These are phyloP conservation scores for Trematocara macrostoma DNA, from an alignment of 2,113 vertebrate species.

Conservation along the genomic window DNA sequence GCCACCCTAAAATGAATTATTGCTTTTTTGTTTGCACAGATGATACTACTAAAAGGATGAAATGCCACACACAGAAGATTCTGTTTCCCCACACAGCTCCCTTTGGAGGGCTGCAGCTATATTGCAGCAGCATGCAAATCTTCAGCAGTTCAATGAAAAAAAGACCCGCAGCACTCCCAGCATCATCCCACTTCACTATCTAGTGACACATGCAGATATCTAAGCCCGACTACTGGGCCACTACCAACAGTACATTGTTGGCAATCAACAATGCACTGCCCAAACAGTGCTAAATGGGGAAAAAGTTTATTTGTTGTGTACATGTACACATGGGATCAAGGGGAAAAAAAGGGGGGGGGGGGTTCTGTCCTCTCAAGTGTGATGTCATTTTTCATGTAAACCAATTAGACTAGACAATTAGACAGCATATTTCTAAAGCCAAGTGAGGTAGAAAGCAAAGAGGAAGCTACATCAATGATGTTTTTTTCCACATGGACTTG, in stretches of 20 bases:
- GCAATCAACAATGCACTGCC: constrained; percentile 91
- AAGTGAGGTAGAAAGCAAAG: not conserved
- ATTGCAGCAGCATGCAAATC: not conserved
- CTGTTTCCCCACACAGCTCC: not conserved
- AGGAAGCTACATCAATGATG: not conserved
- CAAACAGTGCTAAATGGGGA: constrained; percentile 79
- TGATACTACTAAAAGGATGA: not conserved
- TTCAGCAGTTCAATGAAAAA: not conserved
- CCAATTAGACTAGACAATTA: not conserved
- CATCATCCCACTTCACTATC: constrained; percentile 36
- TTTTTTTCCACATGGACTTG: not conserved
- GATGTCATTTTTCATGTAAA: not conserved
- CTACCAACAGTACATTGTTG: constrained; percentile 94
- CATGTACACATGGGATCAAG: constrained; percentile 19
- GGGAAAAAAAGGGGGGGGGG: not conserved
- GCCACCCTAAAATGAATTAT: not conserved
- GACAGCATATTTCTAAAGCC: not conserved
- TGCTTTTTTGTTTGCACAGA: not conserved
- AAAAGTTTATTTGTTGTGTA: constrained; percentile 42
- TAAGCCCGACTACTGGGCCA: constrained; percentile 67
- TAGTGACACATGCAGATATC: constrained; percentile 68
- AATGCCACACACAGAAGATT: constrained; percentile 14
- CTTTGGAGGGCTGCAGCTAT: not conserved
- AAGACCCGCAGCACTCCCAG: constrained; percentile 5
- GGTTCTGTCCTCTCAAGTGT: constrained; percentile 43